Evolutionary conservation across 1,140 invertebrate species (phyloP).

Genomic region (Heliconius melpomene): DNA sequence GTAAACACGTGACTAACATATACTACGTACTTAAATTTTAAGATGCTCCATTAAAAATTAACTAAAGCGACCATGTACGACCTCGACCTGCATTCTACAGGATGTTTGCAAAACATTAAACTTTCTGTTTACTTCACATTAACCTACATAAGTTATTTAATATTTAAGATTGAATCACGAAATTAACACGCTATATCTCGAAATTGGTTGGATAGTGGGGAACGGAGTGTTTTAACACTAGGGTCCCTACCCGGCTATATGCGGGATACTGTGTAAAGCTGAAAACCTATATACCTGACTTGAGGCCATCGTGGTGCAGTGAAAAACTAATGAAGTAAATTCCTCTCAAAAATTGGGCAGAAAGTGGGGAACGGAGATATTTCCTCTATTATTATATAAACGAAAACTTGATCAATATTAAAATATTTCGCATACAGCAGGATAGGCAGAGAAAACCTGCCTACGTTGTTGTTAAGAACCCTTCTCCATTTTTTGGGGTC

Average conservation of each 20-base stretch:
- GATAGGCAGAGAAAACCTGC: no score
- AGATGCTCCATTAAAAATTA: no score
- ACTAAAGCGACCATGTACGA: background rate
- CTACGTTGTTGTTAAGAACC: background rate
- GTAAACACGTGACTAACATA: no score
- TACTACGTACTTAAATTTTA: no score
- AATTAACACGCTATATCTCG: background rate
- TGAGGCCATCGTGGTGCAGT: no score
- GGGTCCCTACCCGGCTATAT: background rate
- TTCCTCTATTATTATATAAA: no score
- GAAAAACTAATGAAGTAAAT: no score
- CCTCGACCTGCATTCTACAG: constrained; percentile 5
- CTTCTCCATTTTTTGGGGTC: no score
- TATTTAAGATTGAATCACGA: background rate
- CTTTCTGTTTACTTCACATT: constrained; percentile 2
- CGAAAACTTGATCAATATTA: no score
- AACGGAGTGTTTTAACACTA: background rate
- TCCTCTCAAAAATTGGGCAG: no score
- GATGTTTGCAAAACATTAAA: background rate
- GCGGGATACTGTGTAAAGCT: background rate
- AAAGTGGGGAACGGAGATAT: no score
- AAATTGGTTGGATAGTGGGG: background rate
- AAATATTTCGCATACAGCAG: no score
- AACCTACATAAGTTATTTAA: background rate
- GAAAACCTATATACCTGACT: background rate